Base-by-base conservation (phyloP, 2,888 invertebrate genomes). In the Hyalella azteca region DNA sequence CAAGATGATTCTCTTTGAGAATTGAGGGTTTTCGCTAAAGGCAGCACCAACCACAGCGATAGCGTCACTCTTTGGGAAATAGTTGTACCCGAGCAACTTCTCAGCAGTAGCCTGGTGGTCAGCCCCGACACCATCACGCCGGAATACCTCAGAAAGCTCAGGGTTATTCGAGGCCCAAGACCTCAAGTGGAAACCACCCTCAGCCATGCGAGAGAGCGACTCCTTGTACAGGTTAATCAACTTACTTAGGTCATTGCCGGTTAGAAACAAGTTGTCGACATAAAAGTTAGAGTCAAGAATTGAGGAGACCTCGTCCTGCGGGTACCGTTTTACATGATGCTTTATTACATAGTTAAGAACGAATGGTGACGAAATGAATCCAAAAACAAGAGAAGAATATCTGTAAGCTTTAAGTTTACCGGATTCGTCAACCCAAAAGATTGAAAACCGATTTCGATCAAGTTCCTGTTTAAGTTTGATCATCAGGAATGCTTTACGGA, bases 281-380 rank as follows among this genome's bases (percentile, higher is more conserved):
- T 78, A 78, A 19, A 78, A 60, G 22, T 54, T 78, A 26, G 15
- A 19, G 19, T 73, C 66, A 48, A 78, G 59, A 39, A 78, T 54
- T n/a, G 7, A 2, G 15, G 54, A 36, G 11, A 32, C 19, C 7
- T 59, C n/a, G 45, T 78, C 78, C 15, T 9, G 1, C n/a, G 7
- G 5, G 40, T 78, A 78, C 2, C n/a, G n/a, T n/a, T 11, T 22
- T 13, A 32, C 59, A 32, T 78, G 78, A 78, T 78, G 54, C 36
- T 60, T 40, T 32, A 78, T 26, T 29, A 78, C 40, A 1, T n/a
- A 39, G 66, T 78, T 78, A 2, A 78, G n/a, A 50, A 78, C 40
- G 22, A 78, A 78, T 22, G 78, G 78, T 29, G 59, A 59, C n/a
- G 19, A 36, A n/a, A 49, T 22, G 29, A 36, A 50, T 59, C 78